Percentiles rank a stretch among this genome's conserved stretches.
Conservation (phyloP, 2,797 vertebrate species). For the Tapera naevia region DNA sequence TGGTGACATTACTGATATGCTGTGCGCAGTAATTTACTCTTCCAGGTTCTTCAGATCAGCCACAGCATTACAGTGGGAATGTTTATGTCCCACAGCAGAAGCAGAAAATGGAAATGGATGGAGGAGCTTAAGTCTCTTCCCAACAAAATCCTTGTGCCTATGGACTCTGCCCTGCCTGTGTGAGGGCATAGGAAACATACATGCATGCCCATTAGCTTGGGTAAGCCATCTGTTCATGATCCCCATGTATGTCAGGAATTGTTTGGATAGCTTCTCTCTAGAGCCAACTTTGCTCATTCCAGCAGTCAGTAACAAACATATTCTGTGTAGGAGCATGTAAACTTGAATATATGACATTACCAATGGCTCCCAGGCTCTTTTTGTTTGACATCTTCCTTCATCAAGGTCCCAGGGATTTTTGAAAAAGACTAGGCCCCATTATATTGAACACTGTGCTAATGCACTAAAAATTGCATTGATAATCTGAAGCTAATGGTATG, state of each 20-base stretch:
- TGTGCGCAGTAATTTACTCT: not conserved
- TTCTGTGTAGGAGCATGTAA: not conserved
- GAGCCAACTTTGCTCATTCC: not conserved
- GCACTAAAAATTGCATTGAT: not conserved
- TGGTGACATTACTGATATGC: not conserved
- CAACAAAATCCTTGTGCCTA: not conserved
- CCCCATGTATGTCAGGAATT: not conserved
- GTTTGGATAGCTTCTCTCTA: not conserved
- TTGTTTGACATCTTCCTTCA: not conserved
- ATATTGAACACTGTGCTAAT: not conserved
- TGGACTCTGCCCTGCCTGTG: not conserved
- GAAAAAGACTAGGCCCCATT: not conserved
- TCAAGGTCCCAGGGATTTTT: not conserved
- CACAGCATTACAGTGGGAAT: not conserved
- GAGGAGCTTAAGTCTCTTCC: not conserved
- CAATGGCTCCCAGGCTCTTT: not conserved
- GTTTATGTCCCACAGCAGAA: not conserved
- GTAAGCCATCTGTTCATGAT: not conserved
- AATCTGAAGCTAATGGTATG: slow-evolving; percentile 4
- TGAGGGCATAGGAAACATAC: not conserved
- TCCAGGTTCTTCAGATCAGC: not conserved
- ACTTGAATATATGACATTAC: not conserved
- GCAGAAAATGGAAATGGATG: not conserved
- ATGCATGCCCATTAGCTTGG: fast-evolving
- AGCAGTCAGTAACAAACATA: not conserved